Evolutionary conservation across 1,140 invertebrate genomes (phyloP), one percentile per base, ranked within the genome.

Genomic region (Drosophila subpulchrella): DNA sequence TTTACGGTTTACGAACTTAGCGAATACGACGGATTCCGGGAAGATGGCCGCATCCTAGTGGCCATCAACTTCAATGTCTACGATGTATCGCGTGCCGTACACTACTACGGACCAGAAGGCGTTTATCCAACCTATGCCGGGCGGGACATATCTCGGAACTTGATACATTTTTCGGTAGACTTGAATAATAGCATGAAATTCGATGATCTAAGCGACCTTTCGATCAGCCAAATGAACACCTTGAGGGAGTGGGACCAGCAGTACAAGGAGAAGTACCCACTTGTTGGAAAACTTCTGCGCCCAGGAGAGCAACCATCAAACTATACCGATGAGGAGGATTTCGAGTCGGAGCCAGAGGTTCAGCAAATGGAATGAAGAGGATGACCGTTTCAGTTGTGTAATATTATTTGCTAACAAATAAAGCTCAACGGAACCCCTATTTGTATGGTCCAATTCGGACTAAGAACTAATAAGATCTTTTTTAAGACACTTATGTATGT

Each of bases 1-100:
- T 75, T 81, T 27, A 85, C 74, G 6, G 56, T 85, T 5, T 27
- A 32, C 7, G 74, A 85, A 34, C 15, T 85, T 12, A 39, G 47
- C 2, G 20, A 78, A 15, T 85, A 60, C 53, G 34, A 85, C 41
- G 81, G 81, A n/a, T 54, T 61, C 30, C 60, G 58, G 2, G 13
- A 47, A 0, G 82, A 85, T 42, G 78, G 74, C 2, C 74, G 74
- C 8, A 81, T 85, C 27, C 42, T 85, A 7, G 42, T 85, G 15
- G 81, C 81, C 8, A 60, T 85, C 5, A 81, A 85, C 56, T 74
- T 70, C 15, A 63, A 71, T 32, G 47, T 85, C 4, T 85, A 85
- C 27, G 82, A 85, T 50, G 82, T 85, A 0, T 59, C 82, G 2
- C 13, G 24, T 12, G 67, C 77, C 13, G 59, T 34, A 12, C 74